Evolutionary conservation across 2,888 invertebrate genomes (phyloP), one percentile per base, ranked within the genome.

Genomic region (Drosophila sordidapex): DNA sequence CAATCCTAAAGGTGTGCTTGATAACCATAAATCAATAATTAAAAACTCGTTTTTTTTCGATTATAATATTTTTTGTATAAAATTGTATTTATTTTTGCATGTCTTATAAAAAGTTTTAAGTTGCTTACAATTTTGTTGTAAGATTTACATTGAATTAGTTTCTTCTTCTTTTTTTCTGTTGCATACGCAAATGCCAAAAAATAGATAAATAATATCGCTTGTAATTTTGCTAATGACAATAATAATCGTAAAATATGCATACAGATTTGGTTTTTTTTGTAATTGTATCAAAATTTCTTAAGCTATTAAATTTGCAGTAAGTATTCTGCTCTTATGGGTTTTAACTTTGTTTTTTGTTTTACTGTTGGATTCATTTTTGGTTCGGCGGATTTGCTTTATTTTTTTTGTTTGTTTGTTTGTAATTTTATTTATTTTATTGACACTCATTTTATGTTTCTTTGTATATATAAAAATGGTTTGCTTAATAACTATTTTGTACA

Each of bases 401-500:
- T 61, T 52, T 40, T 31, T 29, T 58, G 36, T 36, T 43, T 48
- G 36, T 40, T 43, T 38, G 21, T 53, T 40, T 46, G 52, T 59
- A 56, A 33, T 51, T 57, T 36, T 11, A 40, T 66, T 56, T 33
- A 59, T 54, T 71, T 82, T 79, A 70, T 85, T 83, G 81, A 76
- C 68, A 69, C 62, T 65, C 69, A 63, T 64, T 70, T 64, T 57
- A 38, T 38, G 36, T 54, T 40, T 38, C 46, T 52, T 43, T 56
- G 63, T 86, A 69, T 84, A 82, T 83, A 77, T 75, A 81, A 75
- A 83, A 74, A 63, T 73, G 69, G 77, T 78, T 75, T 78, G 84
- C 89, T 90, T 89, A 89, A 60, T 51, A 72, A 35, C 79, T 89
- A 89, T 88, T 89, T 90, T 90, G 90, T 89, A 90, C 89, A 89